Evolutionary conservation across 2,888 invertebrate genomes (phyloP).

Genomic region (Philopedon plagiatum): DNA sequence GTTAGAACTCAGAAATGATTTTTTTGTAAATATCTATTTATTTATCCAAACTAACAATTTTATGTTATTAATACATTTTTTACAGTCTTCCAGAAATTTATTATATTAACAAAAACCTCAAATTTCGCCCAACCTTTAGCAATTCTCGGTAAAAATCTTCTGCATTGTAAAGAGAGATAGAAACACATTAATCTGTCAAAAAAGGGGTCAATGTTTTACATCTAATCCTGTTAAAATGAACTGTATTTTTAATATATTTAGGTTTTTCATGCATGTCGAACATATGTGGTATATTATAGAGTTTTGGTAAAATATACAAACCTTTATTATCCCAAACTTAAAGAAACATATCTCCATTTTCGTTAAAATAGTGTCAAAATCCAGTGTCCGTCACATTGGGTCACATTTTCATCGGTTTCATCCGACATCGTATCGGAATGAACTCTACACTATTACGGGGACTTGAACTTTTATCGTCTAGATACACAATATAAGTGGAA

Average conservation of each 20-base stretch:
- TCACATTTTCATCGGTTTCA: conserved; percentile 27
- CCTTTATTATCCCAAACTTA: conserved; percentile 46
- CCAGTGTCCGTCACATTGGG: conserved; percentile 43
- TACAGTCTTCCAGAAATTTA: not conserved
- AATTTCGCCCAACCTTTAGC: not conserved
- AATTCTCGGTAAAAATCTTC: conserved; percentile 19
- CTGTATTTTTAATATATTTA: not conserved
- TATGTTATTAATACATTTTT: too few species aligned
- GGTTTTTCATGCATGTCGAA: not conserved
- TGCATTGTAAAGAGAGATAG: conserved; percentile 34
- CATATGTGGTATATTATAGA: not conserved
- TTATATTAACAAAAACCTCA: not conserved
- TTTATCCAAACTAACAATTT: too few species aligned
- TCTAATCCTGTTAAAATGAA: conserved; percentile 10
- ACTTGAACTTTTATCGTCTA: conserved; percentile 1
- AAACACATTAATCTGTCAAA: conserved; percentile 41
- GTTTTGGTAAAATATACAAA: conserved; percentile 7
- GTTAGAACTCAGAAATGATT: too few species aligned
- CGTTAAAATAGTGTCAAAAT: conserved; percentile 47
- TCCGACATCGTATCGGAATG: conserved; percentile 27
- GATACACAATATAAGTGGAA: conserved; percentile 9
- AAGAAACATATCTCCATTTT: conserved; percentile 51
- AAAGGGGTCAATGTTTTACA: conserved; percentile 44
- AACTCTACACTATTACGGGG: conserved; percentile 19
- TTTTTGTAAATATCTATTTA: too few species aligned